Base-by-base conservation (phyloP, 2,797 vertebrate species). In the Microhierax caerulescens region DNA sequence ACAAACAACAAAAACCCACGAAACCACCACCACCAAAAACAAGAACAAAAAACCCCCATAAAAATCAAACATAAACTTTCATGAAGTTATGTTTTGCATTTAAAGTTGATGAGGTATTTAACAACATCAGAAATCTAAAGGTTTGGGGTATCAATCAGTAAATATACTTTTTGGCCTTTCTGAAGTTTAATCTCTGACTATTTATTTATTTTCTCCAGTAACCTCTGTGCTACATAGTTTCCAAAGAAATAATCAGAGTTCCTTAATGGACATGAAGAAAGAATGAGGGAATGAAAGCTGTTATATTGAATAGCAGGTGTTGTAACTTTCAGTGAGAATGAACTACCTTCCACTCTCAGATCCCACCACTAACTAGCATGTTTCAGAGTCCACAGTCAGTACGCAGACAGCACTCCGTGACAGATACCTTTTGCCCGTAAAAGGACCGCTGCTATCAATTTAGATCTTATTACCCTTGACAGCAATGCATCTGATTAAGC, bases 101-200 rank as follows among this genome's bases (percentile, higher is more conserved):
- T 92, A 28, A 84, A 78, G 5, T 8, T 69, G 10, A 47, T 47
- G 5, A 47, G 48, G 4, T 59, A 22, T 47, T 75, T 61, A 72
- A 72, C 8, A 80, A 47, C 0, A 39, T 57, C n/a, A 50, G 2
- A 50, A 84, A 68, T 32, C 25, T n/a, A 21, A 78, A 68, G 22
- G 7, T 3, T 61, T 6, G 0, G 1, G 2, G 2, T 47, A 59
- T n/a, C 79, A 21, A n/a, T 43, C 17, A 61, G n/a, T 47, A 79
- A 57, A 54, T 47, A 51, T 2, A 10, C 0, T 82, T 91, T 81
- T 54, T 37, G 19, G 4, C 2, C 13, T 76, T 85, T 67, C 9
- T 73, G 36, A 91, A 79, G 8, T 34, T 89, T 72, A 60, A 32
- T 73, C 24, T 70, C 14, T 64, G 23, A 32, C 15, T 59, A n/a